A percentile compares a stretch with the other conserved stretches of the same genome.
Conservation (phyloP, 2,888 invertebrate species). For the Drosophila villosipedis region DNA sequence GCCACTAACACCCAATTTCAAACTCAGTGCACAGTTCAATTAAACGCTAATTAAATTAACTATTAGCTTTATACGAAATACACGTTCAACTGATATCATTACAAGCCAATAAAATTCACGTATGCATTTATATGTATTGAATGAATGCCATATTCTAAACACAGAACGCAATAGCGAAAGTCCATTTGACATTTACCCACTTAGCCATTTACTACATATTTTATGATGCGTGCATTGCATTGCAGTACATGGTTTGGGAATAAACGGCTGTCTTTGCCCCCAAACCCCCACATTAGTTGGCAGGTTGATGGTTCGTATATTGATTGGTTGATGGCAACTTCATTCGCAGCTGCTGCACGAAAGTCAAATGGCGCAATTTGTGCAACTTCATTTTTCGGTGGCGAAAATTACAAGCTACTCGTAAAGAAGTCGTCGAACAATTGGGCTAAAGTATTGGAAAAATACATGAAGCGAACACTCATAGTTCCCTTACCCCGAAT, state of each 20-base stretch:
- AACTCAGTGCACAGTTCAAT: not conserved
- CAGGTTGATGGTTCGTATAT: slow-evolving; percentile 25
- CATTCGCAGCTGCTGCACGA: slow-evolving; percentile 37
- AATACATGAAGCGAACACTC: slow-evolving; percentile 29
- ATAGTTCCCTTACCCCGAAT: not conserved
- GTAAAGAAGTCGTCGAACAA: slow-evolving; percentile 51
- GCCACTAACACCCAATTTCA: not conserved
- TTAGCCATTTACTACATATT: slow-evolving; percentile 66
- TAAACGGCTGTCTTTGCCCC: not conserved
- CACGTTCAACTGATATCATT: not conserved
- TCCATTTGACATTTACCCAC: slow-evolving; percentile 53
- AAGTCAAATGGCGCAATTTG: slow-evolving; percentile 64
- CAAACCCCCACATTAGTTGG: not conserved
- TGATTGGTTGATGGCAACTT: slow-evolving; percentile 24
- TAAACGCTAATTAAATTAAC: not conserved
- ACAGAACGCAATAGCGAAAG: slow-evolving; percentile 53
- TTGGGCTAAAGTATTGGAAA: slow-evolving; percentile 58
- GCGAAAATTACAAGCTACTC: slow-evolving; percentile 64
- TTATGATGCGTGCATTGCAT: slow-evolving; percentile 56
- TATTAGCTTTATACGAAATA: not conserved
- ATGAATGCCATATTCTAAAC: slow-evolving; percentile 32
- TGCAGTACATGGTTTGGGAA: slow-evolving; percentile 44
- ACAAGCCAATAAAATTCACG: slow-evolving; percentile 22
- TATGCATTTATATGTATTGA: slow-evolving; percentile 1
- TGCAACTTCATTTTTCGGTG: slow-evolving; percentile 66